Evolutionary conservation across 2,797 vertebrate genomes (phyloP).

Genomic region (Syndactyla subalaris): DNA sequence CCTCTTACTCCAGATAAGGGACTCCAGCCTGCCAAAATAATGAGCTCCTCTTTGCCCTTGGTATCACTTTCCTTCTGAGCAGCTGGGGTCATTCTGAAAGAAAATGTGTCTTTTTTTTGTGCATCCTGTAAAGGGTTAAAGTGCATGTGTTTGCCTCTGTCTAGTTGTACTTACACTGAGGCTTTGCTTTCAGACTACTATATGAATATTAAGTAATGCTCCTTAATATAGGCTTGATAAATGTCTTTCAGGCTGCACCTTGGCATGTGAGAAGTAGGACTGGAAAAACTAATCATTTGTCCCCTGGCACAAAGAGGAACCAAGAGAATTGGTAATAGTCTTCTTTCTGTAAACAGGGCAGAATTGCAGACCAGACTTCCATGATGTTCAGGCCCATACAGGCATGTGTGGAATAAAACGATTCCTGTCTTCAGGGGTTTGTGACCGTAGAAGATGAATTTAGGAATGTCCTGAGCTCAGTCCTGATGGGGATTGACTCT

Average conservation of each 20-base stretch:
- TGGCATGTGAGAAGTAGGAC: neutral
- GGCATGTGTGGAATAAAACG: neutral
- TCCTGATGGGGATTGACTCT: neutral
- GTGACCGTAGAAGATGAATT: neutral
- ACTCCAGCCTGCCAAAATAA: neutral
- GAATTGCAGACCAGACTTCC: neutral
- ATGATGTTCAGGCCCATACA: neutral
- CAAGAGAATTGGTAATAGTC: neutral
- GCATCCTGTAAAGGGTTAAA: neutral
- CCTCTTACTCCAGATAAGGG: neutral
- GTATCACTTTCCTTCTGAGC: neutral
- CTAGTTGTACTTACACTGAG: neutral
- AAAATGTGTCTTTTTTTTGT: neutral
- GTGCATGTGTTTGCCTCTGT: neutral
- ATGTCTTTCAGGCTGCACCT: neutral
- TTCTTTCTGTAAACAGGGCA: neutral
- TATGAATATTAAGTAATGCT: neutral
- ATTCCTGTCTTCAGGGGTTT: neutral
- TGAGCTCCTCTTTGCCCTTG: neutral
- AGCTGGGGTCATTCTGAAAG: neutral
- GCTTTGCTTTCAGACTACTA: neutral
- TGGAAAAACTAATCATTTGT: slow-evolving; percentile 15
- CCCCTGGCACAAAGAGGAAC: neutral
- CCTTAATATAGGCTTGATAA: neutral
- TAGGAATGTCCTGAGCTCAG: neutral